Percentiles rank a stretch among this genome's conserved stretches.
phyloP scores from a whole-genome alignment of 2,797 vertebrate genomes.

The Hirundo rustica region DNA sequence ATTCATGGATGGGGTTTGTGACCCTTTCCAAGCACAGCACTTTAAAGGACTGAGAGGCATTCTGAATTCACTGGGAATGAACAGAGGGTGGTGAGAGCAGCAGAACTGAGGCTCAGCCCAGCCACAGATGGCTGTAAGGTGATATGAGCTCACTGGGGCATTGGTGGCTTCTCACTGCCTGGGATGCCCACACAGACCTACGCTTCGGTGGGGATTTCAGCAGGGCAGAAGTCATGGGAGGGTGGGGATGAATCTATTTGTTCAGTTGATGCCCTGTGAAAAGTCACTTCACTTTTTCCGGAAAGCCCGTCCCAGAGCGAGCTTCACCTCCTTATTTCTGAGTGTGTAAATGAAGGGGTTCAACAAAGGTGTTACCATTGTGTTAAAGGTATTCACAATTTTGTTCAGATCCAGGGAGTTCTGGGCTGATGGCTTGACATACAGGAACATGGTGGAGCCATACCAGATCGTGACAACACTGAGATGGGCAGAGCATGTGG shows the following conservation, averaged over 20 bases:
- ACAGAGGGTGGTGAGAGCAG: neutral
- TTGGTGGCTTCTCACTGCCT: neutral
- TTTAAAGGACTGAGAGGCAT: neutral
- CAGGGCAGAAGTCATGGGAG: neutral
- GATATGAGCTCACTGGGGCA: neutral
- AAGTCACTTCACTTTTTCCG: neutral
- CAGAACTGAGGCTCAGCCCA: neutral
- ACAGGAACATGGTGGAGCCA: slow-evolving; percentile 60
- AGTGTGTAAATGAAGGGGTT: slow-evolving; percentile 71
- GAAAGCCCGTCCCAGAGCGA: neutral
- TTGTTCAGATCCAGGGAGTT: slow-evolving; percentile 44
- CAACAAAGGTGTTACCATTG: slow-evolving; percentile 58
- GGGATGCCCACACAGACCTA: neutral
- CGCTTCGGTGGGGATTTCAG: neutral
- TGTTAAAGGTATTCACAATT: slow-evolving; percentile 56
- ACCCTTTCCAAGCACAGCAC: neutral
- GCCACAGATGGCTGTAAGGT: neutral
- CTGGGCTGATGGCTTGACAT: slow-evolving; percentile 39
- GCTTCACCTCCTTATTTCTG: slow-evolving; percentile 68
- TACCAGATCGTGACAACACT: slow-evolving; percentile 44
- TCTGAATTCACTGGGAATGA: neutral
- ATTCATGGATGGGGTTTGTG: neutral
- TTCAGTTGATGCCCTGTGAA: neutral
- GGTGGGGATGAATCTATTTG: neutral
- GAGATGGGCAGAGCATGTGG: slow-evolving; percentile 66